phyloP scores from a whole-genome alignment of 2,797 vertebrate species.

The Triplophysa yarkandensis region DNA sequence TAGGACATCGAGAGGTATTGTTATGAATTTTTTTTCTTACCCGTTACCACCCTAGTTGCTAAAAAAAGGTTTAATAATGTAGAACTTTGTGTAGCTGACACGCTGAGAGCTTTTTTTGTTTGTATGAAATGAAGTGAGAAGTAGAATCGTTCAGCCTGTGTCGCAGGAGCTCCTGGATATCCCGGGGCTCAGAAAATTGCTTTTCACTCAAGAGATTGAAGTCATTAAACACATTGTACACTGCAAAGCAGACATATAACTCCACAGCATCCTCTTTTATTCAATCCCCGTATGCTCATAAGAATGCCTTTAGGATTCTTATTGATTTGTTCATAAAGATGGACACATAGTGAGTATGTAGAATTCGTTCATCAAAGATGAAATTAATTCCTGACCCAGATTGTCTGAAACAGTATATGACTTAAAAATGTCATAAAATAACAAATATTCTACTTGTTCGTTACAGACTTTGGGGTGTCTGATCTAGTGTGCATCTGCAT shows the following conservation, averaged over 20 bases:
- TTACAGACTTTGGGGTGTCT: background rate
- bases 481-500: background rate
- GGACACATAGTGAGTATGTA: background rate
- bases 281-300: background rate
- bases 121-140: conserved; percentile 30
- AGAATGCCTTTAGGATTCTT: conserved; percentile 24
- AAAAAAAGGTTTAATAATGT: conserved; percentile 12
- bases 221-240: conserved; percentile 43
- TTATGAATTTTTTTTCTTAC: conserved; percentile 1
- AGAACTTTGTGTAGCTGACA: conserved; percentile 3
- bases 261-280: background rate
- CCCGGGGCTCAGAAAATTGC: conserved; percentile 37
- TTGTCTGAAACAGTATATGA: background rate
- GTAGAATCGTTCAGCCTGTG: conserved; percentile 18
- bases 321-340: conserved; percentile 30
- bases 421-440: conserved; percentile 12
- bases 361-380: background rate
- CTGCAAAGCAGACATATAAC: conserved; percentile 29
- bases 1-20: conserved; percentile 12
- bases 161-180: conserved; percentile 25
- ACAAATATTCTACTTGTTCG: background rate
- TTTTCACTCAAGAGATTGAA: conserved; percentile 42
- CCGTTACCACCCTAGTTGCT: background rate
- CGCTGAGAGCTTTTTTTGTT: background rate
- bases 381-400: background rate